A percentile compares a stretch with the other conserved stretches of the same genome.
Evolutionary conservation across 2,888 invertebrate genomes (phyloP).

Genomic region (Baccha elongata): DNA sequence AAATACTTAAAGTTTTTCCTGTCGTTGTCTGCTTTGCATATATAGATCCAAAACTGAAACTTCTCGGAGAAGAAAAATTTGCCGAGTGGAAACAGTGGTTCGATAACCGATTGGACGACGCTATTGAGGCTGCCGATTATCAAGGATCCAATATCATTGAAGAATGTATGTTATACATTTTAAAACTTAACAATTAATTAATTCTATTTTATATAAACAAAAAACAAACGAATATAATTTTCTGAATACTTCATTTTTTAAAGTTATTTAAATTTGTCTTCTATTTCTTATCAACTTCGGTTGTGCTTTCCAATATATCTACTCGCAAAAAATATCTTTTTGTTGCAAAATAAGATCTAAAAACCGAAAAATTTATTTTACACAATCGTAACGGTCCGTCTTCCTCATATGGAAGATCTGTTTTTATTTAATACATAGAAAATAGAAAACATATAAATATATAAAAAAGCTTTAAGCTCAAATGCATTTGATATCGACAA

Average conservation of each 20-base stretch:
- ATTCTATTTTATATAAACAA: slow-evolving; percentile 28
- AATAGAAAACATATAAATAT: too few relatives aligned
- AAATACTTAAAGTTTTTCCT: too few relatives aligned
- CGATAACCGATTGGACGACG: slow-evolving; percentile 91
- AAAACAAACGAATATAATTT: slow-evolving; percentile 63
- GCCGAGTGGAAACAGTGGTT: slow-evolving; percentile 90
- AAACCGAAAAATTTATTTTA: too few relatives aligned
- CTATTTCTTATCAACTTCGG: slow-evolving; percentile 43
- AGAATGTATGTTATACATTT: slow-evolving; percentile 79
- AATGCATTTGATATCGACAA: too few relatives aligned
- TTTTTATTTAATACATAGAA: too few relatives aligned
- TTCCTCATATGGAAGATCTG: too few relatives aligned
- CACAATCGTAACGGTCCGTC: too few relatives aligned
- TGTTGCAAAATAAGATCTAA: slow-evolving; percentile 83
- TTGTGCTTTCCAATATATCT: slow-evolving; percentile 31
- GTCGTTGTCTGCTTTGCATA: slow-evolving; percentile 72
- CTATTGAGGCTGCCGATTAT: slow-evolving; percentile 90
- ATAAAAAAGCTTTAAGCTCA: too few relatives aligned
- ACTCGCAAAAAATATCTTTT: slow-evolving; percentile 7
- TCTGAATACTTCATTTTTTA: slow-evolving; percentile 66
- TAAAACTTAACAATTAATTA: slow-evolving; percentile 28
- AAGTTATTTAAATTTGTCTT: slow-evolving; percentile 24
- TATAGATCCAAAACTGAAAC: slow-evolving; percentile 91
- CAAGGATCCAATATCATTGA: slow-evolving; percentile 81
- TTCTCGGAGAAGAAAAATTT: slow-evolving; percentile 88